These are phyloP conservation scores for Noctilio leporinus DNA, from an alignment of 2,113 vertebrate species.

Conservation along the genomic window DNA sequence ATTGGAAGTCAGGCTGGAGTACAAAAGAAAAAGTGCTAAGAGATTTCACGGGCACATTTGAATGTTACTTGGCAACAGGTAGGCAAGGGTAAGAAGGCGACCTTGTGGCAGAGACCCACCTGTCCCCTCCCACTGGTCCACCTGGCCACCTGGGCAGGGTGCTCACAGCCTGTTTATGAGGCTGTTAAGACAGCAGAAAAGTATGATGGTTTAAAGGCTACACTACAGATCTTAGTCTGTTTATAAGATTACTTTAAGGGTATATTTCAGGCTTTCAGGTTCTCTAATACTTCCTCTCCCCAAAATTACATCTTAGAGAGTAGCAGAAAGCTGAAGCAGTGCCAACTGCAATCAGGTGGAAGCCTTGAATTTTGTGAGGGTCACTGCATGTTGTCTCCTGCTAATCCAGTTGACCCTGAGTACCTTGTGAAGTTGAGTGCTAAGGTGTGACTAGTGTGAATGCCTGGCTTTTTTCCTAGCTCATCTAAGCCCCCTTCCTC, in stretches of 20 bases:
- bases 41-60: rapidly evolving
- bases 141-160: neutral
- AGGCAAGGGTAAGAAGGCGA: neutral
- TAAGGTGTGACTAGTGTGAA: neutral
- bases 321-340: neutral
- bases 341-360: neutral
- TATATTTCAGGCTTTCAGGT: neutral
- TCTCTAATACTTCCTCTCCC: neutral
- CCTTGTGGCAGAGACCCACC: no score
- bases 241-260: neutral
- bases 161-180: neutral
- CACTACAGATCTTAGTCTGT: neutral
- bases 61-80: neutral
- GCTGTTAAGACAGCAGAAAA: neutral
- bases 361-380: neutral
- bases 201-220: neutral
- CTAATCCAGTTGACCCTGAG: neutral
- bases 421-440: neutral
- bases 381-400: neutral
- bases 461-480: neutral
- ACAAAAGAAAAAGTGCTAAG: neutral
- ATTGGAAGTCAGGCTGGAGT: rapidly evolving
- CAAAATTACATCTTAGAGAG: neutral
- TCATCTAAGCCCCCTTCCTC: neutral
- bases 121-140: neutral